Percentiles rank a stretch among this genome's conserved stretches.
Conservation (phyloP, 2,888 invertebrate genomes). For the Zaprionus lineosus region DNA sequence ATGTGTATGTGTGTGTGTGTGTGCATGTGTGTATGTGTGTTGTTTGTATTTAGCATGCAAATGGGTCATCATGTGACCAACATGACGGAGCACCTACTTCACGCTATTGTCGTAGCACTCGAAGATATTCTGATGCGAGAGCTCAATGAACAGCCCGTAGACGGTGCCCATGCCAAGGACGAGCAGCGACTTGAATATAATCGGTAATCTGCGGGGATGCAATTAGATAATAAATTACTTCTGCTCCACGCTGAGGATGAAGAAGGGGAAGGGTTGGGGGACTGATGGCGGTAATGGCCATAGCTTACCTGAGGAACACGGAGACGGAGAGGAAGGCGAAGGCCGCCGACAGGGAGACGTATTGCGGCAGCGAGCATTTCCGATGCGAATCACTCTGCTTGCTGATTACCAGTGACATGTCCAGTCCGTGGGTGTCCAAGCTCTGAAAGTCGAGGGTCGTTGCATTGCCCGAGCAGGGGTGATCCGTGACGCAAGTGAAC, state of each 20-base stretch:
- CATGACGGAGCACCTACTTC: conserved; percentile 84
- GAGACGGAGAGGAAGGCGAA: conserved; percentile 93
- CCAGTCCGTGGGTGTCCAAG: conserved; percentile 24
- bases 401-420: conserved; percentile 24
- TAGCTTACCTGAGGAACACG: conserved; percentile 88
- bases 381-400: conserved; percentile 86
- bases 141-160: conserved; percentile 90
- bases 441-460: conserved; percentile 6
- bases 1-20: neutral
- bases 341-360: conserved; percentile 92
- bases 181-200: conserved; percentile 90
- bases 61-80: conserved; percentile 13
- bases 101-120: conserved; percentile 91
- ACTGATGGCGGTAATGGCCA: too few species aligned
- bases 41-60: neutral
- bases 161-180: conserved; percentile 90
- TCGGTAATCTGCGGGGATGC: conserved; percentile 89
- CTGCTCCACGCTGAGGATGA: too few species aligned
- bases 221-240: too few species aligned
- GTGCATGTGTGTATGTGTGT: neutral
- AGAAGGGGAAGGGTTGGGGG: too few species aligned
- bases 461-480: conserved; percentile 80
- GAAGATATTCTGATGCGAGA: conserved; percentile 91
- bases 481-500: conserved; percentile 86
- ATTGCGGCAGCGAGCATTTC: conserved; percentile 92